Conservation (phyloP, 2,797 vertebrate genomes). For the Ctenosaura bakeri region DNA sequence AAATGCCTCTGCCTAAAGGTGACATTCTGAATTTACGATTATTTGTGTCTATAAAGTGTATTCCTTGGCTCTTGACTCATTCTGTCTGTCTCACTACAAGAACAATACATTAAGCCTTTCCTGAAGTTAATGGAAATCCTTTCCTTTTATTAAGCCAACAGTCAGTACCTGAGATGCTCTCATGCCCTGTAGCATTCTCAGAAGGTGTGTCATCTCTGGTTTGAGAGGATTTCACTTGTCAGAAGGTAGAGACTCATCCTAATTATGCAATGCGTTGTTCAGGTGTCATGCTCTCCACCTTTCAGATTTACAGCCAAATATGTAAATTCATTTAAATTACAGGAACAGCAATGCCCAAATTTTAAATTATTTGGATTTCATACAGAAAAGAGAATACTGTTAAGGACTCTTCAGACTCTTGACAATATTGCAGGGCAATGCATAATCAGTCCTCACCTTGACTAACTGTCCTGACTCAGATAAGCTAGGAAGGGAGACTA, state of each 20-base stretch:
- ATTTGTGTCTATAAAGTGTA: constrained; percentile 99
- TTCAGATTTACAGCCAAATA: constrained; percentile 47
- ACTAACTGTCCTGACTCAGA: neutral
- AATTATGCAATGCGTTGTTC: constrained; percentile 65
- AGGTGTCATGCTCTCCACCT: neutral
- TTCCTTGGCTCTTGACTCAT: constrained; percentile 96
- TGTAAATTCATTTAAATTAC: constrained; percentile 43
- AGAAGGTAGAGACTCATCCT: constrained; percentile 68
- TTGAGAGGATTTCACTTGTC: constrained; percentile 63
- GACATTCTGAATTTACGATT: constrained; percentile 99
- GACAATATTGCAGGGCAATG: neutral
- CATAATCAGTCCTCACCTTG: neutral
- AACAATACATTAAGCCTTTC: constrained; percentile 94
- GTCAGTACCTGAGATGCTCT: constrained; percentile 93
- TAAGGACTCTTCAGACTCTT: neutral
- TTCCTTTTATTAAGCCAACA: constrained; percentile 95
- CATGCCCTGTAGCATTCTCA: constrained; percentile 85
- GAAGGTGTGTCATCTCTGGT: constrained; percentile 80
- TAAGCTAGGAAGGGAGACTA: neutral
- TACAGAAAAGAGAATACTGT: constrained; percentile 37
- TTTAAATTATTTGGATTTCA: constrained; percentile 54
- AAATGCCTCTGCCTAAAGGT: constrained; percentile 99
- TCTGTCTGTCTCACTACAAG: constrained; percentile 88
- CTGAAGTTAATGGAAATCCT: constrained; percentile 96
- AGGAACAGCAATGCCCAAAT: constrained; percentile 38